Evolutionary conservation across 64 coral and sea anemone genomes (phyloP).

Genomic region (Dendrophyllia cribrosa): DNA sequence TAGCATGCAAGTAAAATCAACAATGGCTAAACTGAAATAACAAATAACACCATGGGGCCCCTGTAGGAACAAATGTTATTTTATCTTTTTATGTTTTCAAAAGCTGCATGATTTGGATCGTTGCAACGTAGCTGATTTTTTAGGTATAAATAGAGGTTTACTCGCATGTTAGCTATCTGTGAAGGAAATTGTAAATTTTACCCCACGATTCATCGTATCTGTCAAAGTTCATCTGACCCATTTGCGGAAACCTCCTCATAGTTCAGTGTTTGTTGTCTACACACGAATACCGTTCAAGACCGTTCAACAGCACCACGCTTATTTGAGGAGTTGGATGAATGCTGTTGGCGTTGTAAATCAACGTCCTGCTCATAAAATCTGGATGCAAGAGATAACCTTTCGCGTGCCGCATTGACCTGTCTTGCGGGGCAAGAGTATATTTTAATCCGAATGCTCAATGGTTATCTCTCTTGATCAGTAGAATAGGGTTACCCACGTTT

Average conservation of each 20-base stretch:
- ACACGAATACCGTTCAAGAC: neutral
- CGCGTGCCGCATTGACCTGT: slow-evolving; percentile 43
- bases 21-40: slow-evolving; percentile 25
- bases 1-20: slow-evolving; percentile 6
- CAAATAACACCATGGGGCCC: neutral
- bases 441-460: neutral
- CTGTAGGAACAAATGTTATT: slow-evolving; percentile 9
- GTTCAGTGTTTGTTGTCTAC: neutral
- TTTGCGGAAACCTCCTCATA: neutral
- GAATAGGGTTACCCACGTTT: neutral
- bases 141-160: neutral
- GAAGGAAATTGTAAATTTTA: neutral
- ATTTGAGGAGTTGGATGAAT: neutral
- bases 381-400: slow-evolving; percentile 45
- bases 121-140: neutral
- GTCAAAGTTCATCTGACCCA: neutral
- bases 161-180: no score
- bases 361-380: slow-evolving; percentile 24
- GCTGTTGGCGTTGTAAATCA: neutral
- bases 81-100: neutral
- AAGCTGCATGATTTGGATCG: neutral
- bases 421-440: neutral
- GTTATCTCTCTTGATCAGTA: slow-evolving; percentile 16
- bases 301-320: neutral
- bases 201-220: no score